Conservation (phyloP, 2,797 vertebrate species). For the Anabas testudineus region DNA sequence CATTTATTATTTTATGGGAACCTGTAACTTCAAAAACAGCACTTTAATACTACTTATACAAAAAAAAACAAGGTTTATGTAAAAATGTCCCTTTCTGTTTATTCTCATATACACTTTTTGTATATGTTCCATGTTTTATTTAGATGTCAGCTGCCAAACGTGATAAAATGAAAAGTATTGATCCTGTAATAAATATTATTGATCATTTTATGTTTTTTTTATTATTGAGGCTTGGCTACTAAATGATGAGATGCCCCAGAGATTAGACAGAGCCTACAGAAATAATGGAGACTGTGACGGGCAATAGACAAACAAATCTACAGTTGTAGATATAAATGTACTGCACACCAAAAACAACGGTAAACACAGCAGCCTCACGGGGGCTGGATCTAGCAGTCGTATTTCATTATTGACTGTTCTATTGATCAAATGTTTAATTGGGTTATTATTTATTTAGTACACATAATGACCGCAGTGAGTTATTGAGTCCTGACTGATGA, state of each 20-base stretch:
- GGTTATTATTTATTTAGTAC: slow-evolving; percentile 3
- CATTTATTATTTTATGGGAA: slow-evolving; percentile 17
- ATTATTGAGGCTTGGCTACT: slow-evolving; percentile 5
- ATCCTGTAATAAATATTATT: slow-evolving; percentile 35
- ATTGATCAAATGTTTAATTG: slow-evolving; percentile 20
- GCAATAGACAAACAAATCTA: slow-evolving; percentile 23
- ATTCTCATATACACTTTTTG: too few relatives aligned
- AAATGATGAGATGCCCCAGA: slow-evolving; percentile 29
- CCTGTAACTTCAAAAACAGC: neutral
- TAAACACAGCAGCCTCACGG: too few relatives aligned
- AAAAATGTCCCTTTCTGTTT: too few relatives aligned
- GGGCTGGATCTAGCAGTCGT: neutral
- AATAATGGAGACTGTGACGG: slow-evolving; percentile 35
- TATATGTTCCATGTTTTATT: too few relatives aligned
- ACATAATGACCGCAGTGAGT: neutral
- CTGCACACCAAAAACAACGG: neutral
- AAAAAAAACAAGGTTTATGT: too few relatives aligned
- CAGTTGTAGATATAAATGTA: slow-evolving; percentile 7
- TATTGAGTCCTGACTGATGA: neutral
- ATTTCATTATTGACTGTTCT: slow-evolving; percentile 25
- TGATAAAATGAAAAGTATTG: slow-evolving; percentile 46
- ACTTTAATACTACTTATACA: too few relatives aligned
- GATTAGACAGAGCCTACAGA: slow-evolving; percentile 39
- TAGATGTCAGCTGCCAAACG: too few relatives aligned
- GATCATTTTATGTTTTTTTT: slow-evolving; percentile 35